Percentiles rank a stretch among this genome's conserved stretches.
phyloP scores from a whole-genome alignment of 2,888 invertebrate genomes.

The Palloptera scutellata region DNA sequence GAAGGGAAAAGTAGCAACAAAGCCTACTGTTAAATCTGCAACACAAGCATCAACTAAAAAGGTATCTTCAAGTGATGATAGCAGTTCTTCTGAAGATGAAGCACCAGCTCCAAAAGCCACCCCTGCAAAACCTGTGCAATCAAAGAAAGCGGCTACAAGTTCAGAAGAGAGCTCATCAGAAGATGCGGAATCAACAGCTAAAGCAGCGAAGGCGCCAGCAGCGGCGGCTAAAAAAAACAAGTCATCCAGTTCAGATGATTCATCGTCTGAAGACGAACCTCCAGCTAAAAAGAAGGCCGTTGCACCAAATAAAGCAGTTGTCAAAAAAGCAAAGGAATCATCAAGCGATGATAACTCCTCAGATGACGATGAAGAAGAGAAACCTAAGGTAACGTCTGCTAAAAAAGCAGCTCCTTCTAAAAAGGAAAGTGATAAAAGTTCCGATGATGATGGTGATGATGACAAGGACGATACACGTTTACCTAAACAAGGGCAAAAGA shows the following conservation, averaged over 20 bases:
- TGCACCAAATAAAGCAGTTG: not conserved
- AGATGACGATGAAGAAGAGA: constrained; percentile 38
- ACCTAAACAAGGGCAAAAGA: constrained; percentile 57
- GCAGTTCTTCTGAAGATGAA: constrained; percentile 43
- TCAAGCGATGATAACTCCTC: constrained; percentile 28
- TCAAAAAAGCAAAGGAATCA: not conserved
- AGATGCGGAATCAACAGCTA: constrained; percentile 47
- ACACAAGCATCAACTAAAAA: constrained; percentile 30
- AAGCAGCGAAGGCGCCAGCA: constrained; percentile 48
- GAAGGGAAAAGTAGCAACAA: constrained; percentile 34
- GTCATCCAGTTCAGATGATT: constrained; percentile 41
- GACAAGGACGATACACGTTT: constrained; percentile 47
- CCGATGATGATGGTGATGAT: constrained; percentile 39
- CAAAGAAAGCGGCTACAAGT: constrained; percentile 60
- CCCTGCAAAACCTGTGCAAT: constrained; percentile 31
- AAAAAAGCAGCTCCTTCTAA: constrained; percentile 40
- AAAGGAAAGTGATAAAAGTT: constrained; percentile 48
- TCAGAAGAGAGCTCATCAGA: constrained; percentile 64
- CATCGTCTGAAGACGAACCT: constrained; percentile 41
- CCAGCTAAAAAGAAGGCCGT: constrained; percentile 37
- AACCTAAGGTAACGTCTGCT: constrained; percentile 38
- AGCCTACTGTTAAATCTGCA: constrained; percentile 30
- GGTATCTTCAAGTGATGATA: constrained; percentile 31
- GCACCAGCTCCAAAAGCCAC: constrained; percentile 40
- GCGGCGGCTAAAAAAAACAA: constrained; percentile 54